These are phyloP conservation scores for Tetramorium parvispinum DNA, from an alignment of 1,140 invertebrate genomes.

Conservation along the genomic window DNA sequence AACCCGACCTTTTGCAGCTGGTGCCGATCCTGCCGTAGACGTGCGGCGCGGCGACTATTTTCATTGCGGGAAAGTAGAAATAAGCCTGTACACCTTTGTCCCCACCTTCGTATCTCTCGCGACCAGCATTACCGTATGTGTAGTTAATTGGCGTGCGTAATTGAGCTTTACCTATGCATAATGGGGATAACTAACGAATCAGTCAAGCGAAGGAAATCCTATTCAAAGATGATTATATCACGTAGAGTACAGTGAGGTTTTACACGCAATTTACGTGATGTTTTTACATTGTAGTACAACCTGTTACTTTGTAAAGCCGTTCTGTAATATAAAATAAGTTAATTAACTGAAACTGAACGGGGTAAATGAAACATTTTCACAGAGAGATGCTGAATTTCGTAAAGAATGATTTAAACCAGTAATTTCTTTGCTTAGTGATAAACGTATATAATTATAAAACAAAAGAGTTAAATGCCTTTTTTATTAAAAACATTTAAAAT, in stretches of 20 bases:
- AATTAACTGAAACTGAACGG: background rate
- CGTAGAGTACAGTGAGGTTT: background rate
- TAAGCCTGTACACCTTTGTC: background rate
- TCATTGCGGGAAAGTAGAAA: slow-evolving; percentile 25
- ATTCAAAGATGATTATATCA: slow-evolving; percentile 38
- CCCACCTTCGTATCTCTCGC: background rate
- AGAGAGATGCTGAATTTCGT: background rate
- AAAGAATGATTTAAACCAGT: background rate
- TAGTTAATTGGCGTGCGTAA: slow-evolving; percentile 49
- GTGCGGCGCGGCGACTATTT: slow-evolving; percentile 2
- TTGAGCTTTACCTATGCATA: slow-evolving; percentile 46
- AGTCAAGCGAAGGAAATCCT: slow-evolving; percentile 28
- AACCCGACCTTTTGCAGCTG: slow-evolving; percentile 46
- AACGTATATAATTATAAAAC: background rate
- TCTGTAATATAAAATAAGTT: background rate
- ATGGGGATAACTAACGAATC: slow-evolving; percentile 44
- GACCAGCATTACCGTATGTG: slow-evolving; percentile 1
- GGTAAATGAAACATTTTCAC: background rate
- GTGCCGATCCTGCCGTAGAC: background rate
- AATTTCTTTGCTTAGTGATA: background rate
- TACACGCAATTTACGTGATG: slow-evolving; percentile 6
- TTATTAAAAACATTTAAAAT: background rate
- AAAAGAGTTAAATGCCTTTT: too few species aligned
- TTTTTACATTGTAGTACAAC: background rate
- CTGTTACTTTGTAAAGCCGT: slow-evolving; percentile 14